These are phyloP conservation scores for Zygogramma bicolorata DNA, from an alignment of 2,888 invertebrate genomes.

Conservation along the genomic window DNA sequence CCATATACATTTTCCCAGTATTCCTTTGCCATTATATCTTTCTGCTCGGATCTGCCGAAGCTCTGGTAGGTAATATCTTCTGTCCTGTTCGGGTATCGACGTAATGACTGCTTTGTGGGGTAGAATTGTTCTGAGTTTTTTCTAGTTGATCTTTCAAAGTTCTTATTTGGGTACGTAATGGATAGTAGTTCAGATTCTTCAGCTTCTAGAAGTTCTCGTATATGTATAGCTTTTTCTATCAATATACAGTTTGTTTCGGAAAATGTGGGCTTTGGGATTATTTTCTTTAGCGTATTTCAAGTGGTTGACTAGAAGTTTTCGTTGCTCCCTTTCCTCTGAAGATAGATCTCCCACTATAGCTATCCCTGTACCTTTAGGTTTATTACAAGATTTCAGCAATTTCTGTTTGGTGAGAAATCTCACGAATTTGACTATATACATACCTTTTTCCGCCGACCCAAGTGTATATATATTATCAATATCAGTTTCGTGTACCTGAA, in stretches of 20 bases:
- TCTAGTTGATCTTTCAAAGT: too few species aligned
- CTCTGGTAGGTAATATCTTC: too few species aligned
- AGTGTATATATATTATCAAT: not conserved
- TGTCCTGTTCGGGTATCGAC: too few species aligned
- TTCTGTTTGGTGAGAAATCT: not conserved
- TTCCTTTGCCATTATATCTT: too few species aligned
- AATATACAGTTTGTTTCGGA: not conserved
- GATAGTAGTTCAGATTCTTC: too few species aligned
- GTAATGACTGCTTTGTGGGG: too few species aligned
- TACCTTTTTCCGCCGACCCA: not conserved
- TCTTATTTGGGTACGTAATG: too few species aligned
- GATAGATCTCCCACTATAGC: slow-evolving; percentile 2
- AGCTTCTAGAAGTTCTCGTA: too few species aligned
- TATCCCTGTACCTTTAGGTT: not conserved
- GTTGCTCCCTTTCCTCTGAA: not conserved
- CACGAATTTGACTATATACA: not conserved
- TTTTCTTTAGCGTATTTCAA: not conserved
- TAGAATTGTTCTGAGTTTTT: too few species aligned
- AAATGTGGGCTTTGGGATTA: not conserved
- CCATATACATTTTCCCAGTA: too few species aligned
- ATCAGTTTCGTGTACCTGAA: not conserved
- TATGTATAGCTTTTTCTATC: not conserved
- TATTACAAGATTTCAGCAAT: not conserved
- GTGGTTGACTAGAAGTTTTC: not conserved
- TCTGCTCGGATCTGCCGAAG: too few species aligned